Evolutionary conservation across 1,140 invertebrate species (phyloP), one percentile per base, ranked within the genome.

Genomic region (Campoletis sonorensis): DNA sequence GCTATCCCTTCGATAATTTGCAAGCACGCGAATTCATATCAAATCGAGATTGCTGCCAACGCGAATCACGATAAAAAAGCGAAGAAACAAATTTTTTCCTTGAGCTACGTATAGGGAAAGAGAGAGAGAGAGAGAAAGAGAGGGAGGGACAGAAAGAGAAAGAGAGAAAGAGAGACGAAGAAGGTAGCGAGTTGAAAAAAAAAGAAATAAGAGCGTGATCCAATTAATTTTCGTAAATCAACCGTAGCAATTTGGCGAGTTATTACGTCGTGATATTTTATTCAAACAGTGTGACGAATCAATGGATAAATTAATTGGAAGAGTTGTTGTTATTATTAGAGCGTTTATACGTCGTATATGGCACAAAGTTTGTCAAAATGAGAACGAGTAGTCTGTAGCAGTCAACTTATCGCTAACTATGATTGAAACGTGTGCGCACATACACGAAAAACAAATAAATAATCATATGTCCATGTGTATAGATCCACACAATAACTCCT

Each of bases 1-100:
- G 18, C 21, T 26, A 70, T 75, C 72, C 72, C 45, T 54, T n/a
- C 72, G 72, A 75, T 75, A 54, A 75, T 75, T 75, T 75, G 37
- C 72, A 21, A 15, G 30, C 54, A 67, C 30, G 76, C 49, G 58
- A 78, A 78, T 67, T 78, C 33, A 78, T 64, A 78, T 78, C 15
- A 77, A 77, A 61, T 54, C 54, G 61, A 67, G 58, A 78, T 78
- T 78, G 30, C 76, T 18, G 4, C 27, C 11, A 37, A 77, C 27
- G 61, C 61, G n/a, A 78, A 45, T 45, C 30, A 49, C 21, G 18
- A 45, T 67, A 45, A 78, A 64, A 67, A 37, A 77, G 23, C 18
- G 45, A 75, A 30, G 16, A 61, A n/a, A 18, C 3, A 27, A 67
- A 58, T n/a, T 4, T n/a, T n/a, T n/a, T n/a, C 13, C 8, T 45